Evolutionary conservation across 2,797 vertebrate species (phyloP).

Genomic region (Mormyrus proboscirostris): DNA sequence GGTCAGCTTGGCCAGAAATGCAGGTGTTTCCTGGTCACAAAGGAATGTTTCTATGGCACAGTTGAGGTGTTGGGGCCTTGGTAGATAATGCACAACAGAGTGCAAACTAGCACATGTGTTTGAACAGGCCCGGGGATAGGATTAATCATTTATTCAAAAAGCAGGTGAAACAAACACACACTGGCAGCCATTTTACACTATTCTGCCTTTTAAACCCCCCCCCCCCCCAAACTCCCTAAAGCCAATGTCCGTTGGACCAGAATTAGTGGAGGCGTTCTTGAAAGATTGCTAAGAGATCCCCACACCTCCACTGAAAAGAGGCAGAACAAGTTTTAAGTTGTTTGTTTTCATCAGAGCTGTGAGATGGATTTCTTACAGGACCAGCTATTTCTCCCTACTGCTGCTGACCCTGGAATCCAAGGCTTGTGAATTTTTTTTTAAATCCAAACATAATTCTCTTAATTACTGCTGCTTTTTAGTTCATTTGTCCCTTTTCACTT

Average conservation of each 20-base stretch:
- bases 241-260: not conserved
- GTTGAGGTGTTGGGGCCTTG: not conserved
- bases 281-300: not conserved
- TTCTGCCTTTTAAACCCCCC: conserved; percentile 2
- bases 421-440: not conserved
- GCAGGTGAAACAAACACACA: conserved; percentile 43
- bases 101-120: conserved; percentile 30
- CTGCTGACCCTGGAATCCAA: not conserved
- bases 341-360: not conserved
- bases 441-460: not conserved
- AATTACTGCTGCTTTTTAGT: not conserved
- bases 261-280: not conserved
- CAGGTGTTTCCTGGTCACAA: conserved; percentile 61
- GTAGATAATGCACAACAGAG: conserved; percentile 9
- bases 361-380: not conserved
- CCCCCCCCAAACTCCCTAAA: not conserved
- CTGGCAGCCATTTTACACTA: not conserved
- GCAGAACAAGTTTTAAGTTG: not conserved
- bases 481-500: not conserved
- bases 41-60: conserved; percentile 54
- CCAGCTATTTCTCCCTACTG: not conserved
- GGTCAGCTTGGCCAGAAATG: conserved; percentile 33
- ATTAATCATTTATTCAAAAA: conserved; percentile 62
- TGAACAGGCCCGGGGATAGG: conserved; percentile 40
- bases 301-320: not conserved